phyloP scores from a whole-genome alignment of 1,140 invertebrate genomes.

The Euura lappo region DNA sequence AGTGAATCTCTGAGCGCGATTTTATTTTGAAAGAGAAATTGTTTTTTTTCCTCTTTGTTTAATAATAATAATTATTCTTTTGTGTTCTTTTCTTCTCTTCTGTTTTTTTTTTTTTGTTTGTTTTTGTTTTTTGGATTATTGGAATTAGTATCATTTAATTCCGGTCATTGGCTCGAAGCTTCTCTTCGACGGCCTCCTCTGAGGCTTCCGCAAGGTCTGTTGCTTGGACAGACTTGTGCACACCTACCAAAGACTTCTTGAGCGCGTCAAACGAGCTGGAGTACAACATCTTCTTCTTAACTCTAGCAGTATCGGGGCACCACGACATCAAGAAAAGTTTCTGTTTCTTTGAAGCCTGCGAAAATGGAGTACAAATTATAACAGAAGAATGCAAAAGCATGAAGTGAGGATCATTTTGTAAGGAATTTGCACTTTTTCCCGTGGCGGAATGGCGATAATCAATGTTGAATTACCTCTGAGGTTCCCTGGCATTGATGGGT shows the following conservation, averaged over 20 bases:
- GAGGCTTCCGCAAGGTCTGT: slow-evolving; percentile 91
- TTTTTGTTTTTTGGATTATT: slow-evolving; percentile 24
- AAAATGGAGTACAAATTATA: slow-evolving; percentile 28
- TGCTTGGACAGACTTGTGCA: slow-evolving; percentile 97
- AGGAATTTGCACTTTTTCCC: slow-evolving; percentile 2
- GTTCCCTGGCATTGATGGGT: slow-evolving; percentile 94
- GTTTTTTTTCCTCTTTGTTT: slow-evolving; percentile 10
- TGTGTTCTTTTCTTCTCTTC: slow-evolving; percentile 10
- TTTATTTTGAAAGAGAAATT: slow-evolving; percentile 28
- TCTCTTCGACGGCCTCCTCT: slow-evolving; percentile 89
- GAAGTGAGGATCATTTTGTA: neutral
- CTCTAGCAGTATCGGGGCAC: slow-evolving; percentile 96
- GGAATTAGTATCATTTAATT: slow-evolving; percentile 68
- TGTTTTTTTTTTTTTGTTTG: slow-evolving; percentile 16
- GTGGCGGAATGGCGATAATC: no score
- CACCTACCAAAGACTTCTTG: slow-evolving; percentile 93
- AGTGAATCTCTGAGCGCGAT: slow-evolving; percentile 53
- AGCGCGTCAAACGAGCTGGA: slow-evolving; percentile 95
- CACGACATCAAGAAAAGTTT: slow-evolving; percentile 96
- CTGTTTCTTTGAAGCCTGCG: slow-evolving; percentile 87
- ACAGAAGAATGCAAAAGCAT: neutral
- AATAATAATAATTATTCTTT: slow-evolving; percentile 13
- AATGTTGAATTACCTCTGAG: slow-evolving; percentile 70
- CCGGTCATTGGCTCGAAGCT: slow-evolving; percentile 89
- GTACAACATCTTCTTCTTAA: slow-evolving; percentile 99